phyloP scores from a whole-genome alignment of 2,113 vertebrate genomes.

The Grus americana region DNA sequence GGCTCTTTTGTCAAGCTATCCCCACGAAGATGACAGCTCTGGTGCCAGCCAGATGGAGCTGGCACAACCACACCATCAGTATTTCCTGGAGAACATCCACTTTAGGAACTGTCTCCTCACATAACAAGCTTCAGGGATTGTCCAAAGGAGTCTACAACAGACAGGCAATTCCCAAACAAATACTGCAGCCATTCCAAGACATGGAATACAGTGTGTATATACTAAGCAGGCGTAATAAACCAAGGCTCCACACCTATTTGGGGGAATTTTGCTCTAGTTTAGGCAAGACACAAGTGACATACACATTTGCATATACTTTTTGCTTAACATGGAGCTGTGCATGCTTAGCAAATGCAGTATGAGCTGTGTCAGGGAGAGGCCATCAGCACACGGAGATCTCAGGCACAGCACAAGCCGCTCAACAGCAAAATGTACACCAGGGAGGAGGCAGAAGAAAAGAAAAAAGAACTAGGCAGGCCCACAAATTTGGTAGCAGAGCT shows the following conservation, averaged over 20 bases:
- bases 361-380: not conserved
- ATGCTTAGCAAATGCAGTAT: fast-evolving
- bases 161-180: not conserved
- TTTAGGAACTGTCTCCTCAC: not conserved
- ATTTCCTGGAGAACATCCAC: not conserved
- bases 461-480: not conserved
- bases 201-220: not conserved
- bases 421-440: not conserved
- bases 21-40: not conserved
- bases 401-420: not conserved
- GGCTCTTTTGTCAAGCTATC: not conserved
- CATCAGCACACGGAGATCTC: not conserved
- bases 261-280: not conserved
- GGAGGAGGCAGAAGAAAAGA: not conserved
- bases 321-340: not conserved
- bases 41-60: not conserved
- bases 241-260: not conserved
- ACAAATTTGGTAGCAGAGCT: not conserved
- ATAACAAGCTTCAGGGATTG: not conserved
- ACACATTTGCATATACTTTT: not conserved
- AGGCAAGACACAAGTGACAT: not conserved
- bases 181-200: not conserved
- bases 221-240: not conserved
- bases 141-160: not conserved
- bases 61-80: not conserved